phyloP scores from a whole-genome alignment of 2,888 invertebrate genomes.

The Rosalia funebris region DNA sequence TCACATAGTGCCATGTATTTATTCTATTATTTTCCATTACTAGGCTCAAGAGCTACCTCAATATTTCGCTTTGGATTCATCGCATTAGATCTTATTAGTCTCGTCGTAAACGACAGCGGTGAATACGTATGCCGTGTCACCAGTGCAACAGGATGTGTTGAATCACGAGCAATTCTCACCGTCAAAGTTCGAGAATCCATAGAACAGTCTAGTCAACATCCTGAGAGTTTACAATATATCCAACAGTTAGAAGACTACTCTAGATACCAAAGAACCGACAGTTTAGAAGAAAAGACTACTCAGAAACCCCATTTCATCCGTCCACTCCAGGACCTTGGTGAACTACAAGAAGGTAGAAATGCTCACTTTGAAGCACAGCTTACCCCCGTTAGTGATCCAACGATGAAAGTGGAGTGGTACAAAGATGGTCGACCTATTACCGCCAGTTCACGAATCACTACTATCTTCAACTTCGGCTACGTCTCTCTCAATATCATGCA shows the following conservation, averaged over 20 bases:
- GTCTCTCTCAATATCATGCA: constrained; percentile 98
- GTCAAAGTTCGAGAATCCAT: constrained; percentile 85
- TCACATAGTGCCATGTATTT: too few species aligned
- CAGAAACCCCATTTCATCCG: constrained; percentile 90
- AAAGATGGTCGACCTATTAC: constrained; percentile 94
- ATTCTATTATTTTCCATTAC: constrained; percentile 13
- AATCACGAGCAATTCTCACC: constrained; percentile 83
- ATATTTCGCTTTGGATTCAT: constrained; percentile 98
- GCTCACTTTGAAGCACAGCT: constrained; percentile 94
- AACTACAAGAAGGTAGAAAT: constrained; percentile 89
- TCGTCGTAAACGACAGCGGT: constrained; percentile 86
- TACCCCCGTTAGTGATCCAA: constrained; percentile 91
- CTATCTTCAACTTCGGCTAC: constrained; percentile 99
- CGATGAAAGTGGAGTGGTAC: constrained; percentile 97
- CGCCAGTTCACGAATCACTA: constrained; percentile 96
- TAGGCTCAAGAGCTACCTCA: constrained; percentile 94
- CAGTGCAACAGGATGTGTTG: constrained; percentile 87
- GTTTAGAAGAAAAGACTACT: constrained; percentile 81
- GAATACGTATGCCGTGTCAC: constrained; percentile 90
- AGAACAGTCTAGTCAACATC: constrained; percentile 89
- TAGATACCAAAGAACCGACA: constrained; percentile 85
- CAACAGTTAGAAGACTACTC: constrained; percentile 91
- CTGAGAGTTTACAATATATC: constrained; percentile 90
- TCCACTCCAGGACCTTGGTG: constrained; percentile 85
- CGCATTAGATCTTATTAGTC: constrained; percentile 89